These are phyloP conservation scores for Acanthaster planci DNA, from an alignment of 35 echinoderm and acorn worm genomes.

Conservation along the genomic window DNA sequence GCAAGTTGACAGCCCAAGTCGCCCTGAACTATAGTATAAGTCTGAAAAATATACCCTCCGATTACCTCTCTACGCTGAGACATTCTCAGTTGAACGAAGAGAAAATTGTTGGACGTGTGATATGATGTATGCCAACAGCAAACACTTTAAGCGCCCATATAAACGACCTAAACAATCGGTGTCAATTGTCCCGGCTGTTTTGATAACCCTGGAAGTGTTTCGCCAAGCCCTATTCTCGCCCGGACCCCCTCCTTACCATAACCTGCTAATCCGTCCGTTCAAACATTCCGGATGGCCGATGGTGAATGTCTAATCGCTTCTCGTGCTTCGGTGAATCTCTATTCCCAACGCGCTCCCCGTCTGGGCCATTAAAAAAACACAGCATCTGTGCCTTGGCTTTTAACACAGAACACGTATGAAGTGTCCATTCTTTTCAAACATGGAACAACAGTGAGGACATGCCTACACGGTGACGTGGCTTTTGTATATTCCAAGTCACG, in stretches of 20 bases:
- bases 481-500: no score
- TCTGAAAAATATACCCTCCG: no score
- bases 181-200: not conserved
- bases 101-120: not conserved
- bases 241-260: not conserved
- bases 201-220: constrained; percentile 18
- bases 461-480: no score
- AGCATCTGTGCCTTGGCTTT: no score
- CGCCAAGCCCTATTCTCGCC: not conserved
- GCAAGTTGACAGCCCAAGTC: no score
- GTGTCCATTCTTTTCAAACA: no score
- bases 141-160: constrained; percentile 25
- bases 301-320: constrained; percentile 13
- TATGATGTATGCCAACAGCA: constrained; percentile 11
- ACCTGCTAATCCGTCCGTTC: constrained; percentile 24
- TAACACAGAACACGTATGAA: no score
- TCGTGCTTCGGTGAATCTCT: constrained; percentile 5
- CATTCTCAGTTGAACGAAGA: not conserved
- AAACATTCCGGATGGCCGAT: constrained; percentile 12
- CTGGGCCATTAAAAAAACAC: not conserved
- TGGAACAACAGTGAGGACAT: no score
- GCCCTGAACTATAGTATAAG: no score
- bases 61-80: no score
- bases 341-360: not conserved
- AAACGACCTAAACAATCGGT: constrained; percentile 4